A percentile compares a stretch with the other conserved stretches of the same genome.
Conservation (phyloP, 2,113 vertebrate species). For the Stigmatopora argus region DNA sequence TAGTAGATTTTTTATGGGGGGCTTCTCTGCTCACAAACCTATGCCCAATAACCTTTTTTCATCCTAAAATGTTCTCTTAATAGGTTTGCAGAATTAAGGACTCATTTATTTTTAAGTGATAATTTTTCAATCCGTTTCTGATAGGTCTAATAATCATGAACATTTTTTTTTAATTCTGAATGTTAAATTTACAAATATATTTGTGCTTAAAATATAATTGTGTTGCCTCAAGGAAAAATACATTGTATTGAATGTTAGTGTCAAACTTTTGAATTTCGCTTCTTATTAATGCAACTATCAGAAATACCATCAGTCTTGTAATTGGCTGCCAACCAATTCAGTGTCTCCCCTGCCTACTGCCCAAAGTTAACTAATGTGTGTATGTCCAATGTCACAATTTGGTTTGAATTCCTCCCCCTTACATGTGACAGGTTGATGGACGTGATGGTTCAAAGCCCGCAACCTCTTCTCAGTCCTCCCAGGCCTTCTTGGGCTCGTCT, state of each 20-base stretch:
- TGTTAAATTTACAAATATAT: neutral
- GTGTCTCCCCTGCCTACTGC: no score
- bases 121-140: neutral
- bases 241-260: neutral
- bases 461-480: conserved; percentile 54
- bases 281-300: neutral
- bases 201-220: neutral
- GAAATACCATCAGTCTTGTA: no score
- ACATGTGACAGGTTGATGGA: conserved; percentile 73
- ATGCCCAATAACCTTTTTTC: neutral
- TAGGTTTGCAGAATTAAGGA: neutral
- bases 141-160: neutral
- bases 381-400: neutral
- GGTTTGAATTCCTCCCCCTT: neutral
- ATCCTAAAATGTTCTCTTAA: neutral
- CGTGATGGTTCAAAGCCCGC: conserved; percentile 70
- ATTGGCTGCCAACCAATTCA: no score
- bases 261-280: no score
- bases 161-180: neutral
- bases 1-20: neutral
- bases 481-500: conserved; percentile 55
- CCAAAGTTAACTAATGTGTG: no score
- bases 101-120: neutral
- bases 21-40: no score
- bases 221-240: neutral